A percentile compares a stretch with the other conserved stretches of the same genome.
These are phyloP conservation scores for Pangasius macronema DNA, from an alignment of 2,797 vertebrate genomes.

Conservation along the genomic window DNA sequence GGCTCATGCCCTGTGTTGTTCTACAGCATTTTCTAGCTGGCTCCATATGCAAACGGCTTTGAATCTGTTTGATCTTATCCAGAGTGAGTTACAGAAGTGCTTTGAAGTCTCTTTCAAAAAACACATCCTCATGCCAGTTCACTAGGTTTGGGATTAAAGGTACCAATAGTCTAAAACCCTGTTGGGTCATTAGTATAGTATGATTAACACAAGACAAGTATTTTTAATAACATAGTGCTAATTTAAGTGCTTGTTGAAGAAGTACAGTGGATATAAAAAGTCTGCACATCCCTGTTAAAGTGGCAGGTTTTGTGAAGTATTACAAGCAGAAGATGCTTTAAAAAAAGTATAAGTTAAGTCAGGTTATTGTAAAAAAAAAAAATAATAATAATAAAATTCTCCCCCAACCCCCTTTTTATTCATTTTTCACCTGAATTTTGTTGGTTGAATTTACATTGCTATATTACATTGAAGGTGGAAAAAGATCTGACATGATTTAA, in stretches of 20 bases:
- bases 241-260: neutral
- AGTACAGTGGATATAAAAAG: neutral
- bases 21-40: neutral
- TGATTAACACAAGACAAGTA: neutral
- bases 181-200: neutral
- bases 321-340: neutral
- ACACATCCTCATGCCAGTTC: neutral
- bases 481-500: neutral
- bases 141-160: neutral
- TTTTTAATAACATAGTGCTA: neutral
- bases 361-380: neutral
- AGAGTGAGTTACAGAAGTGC: neutral
- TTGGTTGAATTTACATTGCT: too few species aligned
- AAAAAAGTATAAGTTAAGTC: neutral
- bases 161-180: neutral
- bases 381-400: too few species aligned
- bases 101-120: neutral
- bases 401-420: too few species aligned
- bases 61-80: neutral
- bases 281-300: neutral
- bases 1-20: neutral
- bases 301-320: neutral
- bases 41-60: neutral
- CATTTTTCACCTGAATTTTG: too few species aligned
- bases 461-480: neutral